phyloP scores from a whole-genome alignment of 2,888 invertebrate genomes.

The Zaprionus obscuricornis region DNA sequence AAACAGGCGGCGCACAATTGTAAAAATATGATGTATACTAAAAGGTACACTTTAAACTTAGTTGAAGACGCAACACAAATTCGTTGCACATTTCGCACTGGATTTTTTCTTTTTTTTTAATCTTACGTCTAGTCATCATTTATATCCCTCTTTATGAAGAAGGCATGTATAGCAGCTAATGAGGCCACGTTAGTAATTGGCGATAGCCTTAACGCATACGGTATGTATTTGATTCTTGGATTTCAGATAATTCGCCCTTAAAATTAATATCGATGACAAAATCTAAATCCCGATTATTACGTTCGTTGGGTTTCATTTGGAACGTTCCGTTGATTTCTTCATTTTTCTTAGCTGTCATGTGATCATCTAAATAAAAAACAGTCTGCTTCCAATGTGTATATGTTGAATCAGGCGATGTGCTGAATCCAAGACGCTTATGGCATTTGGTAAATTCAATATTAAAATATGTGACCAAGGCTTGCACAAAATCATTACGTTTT shows the following conservation, averaged over 20 bases:
- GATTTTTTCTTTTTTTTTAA: too few species aligned
- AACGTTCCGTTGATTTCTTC: conserved; percentile 97
- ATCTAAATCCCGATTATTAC: conserved; percentile 98
- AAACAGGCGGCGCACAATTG: conserved; percentile 68
- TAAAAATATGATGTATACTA: conserved; percentile 63
- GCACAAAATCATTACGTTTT: conserved; percentile 97
- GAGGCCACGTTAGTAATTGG: conserved; percentile 31
- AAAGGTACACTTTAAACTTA: conserved; percentile 75
- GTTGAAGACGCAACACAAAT: conserved; percentile 67
- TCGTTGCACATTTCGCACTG: conserved; percentile 71
- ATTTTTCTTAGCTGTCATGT: conserved; percentile 96
- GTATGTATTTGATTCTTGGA: conserved; percentile 93
- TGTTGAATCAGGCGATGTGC: conserved; percentile 98
- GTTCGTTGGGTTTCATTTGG: conserved; percentile 96
- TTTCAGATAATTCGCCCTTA: conserved; percentile 93
- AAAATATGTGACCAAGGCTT: conserved; percentile 99
- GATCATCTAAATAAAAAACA: conserved; percentile 98
- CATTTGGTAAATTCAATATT: conserved; percentile 99
- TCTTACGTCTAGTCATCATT: conserved; percentile 69
- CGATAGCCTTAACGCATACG: conserved; percentile 89
- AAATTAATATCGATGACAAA: conserved; percentile 97
- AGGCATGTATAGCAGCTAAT: conserved; percentile 35
- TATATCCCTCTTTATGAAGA: conserved; percentile 33
- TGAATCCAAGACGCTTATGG: conserved; percentile 99
- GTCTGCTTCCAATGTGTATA: conserved; percentile 99